Percentiles rank a stretch among this genome's conserved stretches.
Evolutionary conservation across 1,140 invertebrate species (phyloP).

Genomic region (Drosophila melanogaster): Release_6_plus_ISO1_MT NC_004354.4:17523501-17524000

Average conservation of each 20-base stretch:
- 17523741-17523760: no score
- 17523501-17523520: not conserved
- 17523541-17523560: not conserved
- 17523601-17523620: slow-evolving; percentile 15
- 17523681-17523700: no score
- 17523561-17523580: slow-evolving; percentile 15
- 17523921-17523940: not conserved
- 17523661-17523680: not conserved
- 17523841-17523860: no score
- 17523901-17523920: not conserved
- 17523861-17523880: no score
- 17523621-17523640: not conserved
- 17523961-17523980: slow-evolving; percentile 1
- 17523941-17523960: not conserved
- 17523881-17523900: no score
- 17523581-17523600: slow-evolving; percentile 1
- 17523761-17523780: not conserved
- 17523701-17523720: no score
- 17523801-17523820: no score
- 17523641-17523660: not conserved
- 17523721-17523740: no score
- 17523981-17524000: slow-evolving; percentile 12
- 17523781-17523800: not conserved
- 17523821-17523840: no score
- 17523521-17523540: slow-evolving; percentile 8